Base-by-base conservation (phyloP, 2,888 invertebrate species). In the Hydraecia micacea region DNA sequence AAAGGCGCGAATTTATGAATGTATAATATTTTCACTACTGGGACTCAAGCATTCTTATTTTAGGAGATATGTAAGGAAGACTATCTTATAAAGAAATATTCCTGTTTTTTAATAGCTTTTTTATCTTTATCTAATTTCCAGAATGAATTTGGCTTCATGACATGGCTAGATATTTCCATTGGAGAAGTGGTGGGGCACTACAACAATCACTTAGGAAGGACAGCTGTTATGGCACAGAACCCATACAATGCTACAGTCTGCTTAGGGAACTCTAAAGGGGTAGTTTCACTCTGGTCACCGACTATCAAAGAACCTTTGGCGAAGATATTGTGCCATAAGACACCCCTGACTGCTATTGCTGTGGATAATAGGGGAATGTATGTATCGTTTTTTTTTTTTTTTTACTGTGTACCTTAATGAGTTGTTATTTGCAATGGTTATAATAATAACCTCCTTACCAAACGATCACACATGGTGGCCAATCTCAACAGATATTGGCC, bases 231-330 rank as follows among this genome's bases (percentile, higher is more conserved):
- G 98, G 97, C 98, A 1, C 99, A 99, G 91, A 99, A 99, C 96
- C 99, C 99, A 0, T 97, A 98, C 90, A 99, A 99, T 96, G 99
- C 99, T 1, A 98, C 99, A 4, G 92, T 99, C 9, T 98, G 99
- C 91, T 95, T 99, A n/a, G 99, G 99, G 0, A 98, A 99, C 93
- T 97, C 98, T 0, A 98, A 98, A 94, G 99, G 99, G 28, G 98
- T 98, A 0, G 99, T 99, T 0, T 98, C 99, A 0, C 97, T 99
- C 97, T 99, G 99, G 99, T 98, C 99, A 9, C 99, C 99, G 0
- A 99, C 98, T 89, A 97, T 97, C 0, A 98, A 98, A 86, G 98
- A 99, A 81, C 98, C 99, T 0, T 95, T 99, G 69, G 99, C 98
- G 0, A 99, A 99, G 94, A 98, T 99, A 97, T 95, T 99, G 52